phyloP scores from a whole-genome alignment of 37 sponge, comb jelly and placozoan species.

The Eunapius fragilis region DNA sequence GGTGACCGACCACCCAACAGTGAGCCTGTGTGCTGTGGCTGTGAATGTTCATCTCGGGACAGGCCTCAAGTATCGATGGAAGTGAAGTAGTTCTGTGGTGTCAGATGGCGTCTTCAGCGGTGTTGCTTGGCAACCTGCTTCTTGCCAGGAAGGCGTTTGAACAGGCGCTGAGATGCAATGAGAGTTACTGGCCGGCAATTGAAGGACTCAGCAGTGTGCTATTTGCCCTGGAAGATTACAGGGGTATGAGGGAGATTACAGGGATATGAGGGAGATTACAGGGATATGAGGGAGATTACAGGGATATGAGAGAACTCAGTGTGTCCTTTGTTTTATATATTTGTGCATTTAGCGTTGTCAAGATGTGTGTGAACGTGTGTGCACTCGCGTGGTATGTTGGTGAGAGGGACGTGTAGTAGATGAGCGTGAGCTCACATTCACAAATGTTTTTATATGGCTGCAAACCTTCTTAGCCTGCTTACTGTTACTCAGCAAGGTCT shows the following conservation, averaged over 20 bases:
- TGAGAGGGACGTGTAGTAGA: too few relatives aligned
- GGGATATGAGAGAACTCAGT: background rate
- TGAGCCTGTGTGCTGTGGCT: background rate
- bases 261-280: too few relatives aligned
- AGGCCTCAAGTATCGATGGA: slow-evolving; percentile 57
- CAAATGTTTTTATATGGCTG: background rate
- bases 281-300: too few relatives aligned
- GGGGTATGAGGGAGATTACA: slow-evolving; percentile 2
- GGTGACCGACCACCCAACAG: slow-evolving; percentile 27
- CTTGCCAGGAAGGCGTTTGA: slow-evolving; percentile 62
- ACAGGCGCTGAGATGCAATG: slow-evolving; percentile 41
- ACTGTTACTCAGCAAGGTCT: slow-evolving; percentile 8
- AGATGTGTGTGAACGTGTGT: background rate
- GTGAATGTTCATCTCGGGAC: background rate
- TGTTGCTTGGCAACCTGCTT: slow-evolving; percentile 65
- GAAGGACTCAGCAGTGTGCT: slow-evolving; percentile 47
- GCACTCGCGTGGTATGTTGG: too few relatives aligned
- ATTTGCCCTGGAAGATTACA: slow-evolving; percentile 53
- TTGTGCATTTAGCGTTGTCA: too few relatives aligned
- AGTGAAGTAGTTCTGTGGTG: slow-evolving; percentile 69
- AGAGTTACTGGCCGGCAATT: slow-evolving; percentile 62
- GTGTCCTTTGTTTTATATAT: background rate
- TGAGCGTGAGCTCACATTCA: background rate
- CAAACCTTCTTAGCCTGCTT: slow-evolving; percentile 61
- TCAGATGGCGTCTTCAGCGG: slow-evolving; percentile 45